Percentiles rank a stretch among this genome's conserved stretches.
phyloP scores from a whole-genome alignment of 1,140 invertebrate genomes.

The Elymnias hypermnestra region DNA sequence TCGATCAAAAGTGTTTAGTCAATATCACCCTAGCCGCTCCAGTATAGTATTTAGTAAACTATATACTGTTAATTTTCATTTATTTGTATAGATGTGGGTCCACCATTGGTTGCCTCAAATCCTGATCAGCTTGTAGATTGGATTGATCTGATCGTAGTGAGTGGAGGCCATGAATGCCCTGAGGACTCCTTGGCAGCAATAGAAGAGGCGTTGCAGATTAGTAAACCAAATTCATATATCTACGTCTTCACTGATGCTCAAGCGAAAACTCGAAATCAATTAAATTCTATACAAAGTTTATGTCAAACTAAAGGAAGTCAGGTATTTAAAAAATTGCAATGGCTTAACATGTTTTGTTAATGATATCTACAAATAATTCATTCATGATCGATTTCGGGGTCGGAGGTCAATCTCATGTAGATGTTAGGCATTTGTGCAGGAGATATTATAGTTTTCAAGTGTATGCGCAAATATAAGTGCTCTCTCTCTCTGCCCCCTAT shows the following conservation, averaged over 20 bases:
- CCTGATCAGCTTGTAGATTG: constrained; percentile 31
- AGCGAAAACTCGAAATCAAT: constrained; percentile 53
- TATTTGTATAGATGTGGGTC: constrained; percentile 12
- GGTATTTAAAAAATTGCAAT: constrained; percentile 33
- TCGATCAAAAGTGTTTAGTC: too few relatives aligned
- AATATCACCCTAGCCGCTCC: too few relatives aligned
- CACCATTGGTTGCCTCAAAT: constrained; percentile 7
- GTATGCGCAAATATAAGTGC: too few relatives aligned
- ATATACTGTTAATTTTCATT: too few relatives aligned
- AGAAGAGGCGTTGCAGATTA: constrained; percentile 77
- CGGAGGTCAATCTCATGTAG: too few relatives aligned
- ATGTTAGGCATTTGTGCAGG: too few relatives aligned
- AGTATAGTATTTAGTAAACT: too few relatives aligned
- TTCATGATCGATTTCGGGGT: too few relatives aligned
- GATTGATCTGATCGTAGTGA: constrained; percentile 72
- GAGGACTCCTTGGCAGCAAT: constrained; percentile 80
- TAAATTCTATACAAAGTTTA: constrained; percentile 28
- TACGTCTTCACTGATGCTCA: constrained; percentile 83
- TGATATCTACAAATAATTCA: too few relatives aligned
- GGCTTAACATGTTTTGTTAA: too few relatives aligned
- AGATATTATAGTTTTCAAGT: too few relatives aligned
- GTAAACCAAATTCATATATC: constrained; percentile 77
- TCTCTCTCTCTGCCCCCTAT: too few relatives aligned
- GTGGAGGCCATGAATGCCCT: constrained; percentile 80
- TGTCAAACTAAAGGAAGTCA: constrained; percentile 33